These are phyloP conservation scores for Hydractinia symbiolongicarpus DNA, from an alignment of 30 jellyfish, hydroid and myxozoan species.

Conservation along the genomic window DNA sequence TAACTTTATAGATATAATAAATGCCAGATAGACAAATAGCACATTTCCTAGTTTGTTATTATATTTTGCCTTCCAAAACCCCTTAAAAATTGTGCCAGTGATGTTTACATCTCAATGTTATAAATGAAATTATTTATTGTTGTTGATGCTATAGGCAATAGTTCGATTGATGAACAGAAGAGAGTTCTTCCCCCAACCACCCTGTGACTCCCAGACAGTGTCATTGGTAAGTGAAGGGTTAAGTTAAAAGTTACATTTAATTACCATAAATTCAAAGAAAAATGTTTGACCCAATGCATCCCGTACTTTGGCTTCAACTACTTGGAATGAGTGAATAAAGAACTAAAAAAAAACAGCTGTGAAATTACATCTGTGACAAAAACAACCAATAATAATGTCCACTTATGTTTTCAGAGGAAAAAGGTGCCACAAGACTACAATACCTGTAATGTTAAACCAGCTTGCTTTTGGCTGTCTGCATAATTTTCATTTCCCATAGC, in stretches of 20 bases:
- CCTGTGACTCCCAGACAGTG: no score
- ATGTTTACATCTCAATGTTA: no score
- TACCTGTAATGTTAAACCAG: conserved; percentile 65
- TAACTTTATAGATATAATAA: no score
- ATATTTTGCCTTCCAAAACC: no score
- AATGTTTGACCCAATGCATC: conserved; percentile 62
- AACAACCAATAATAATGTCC: neutral
- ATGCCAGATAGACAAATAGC: no score
- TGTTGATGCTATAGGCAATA: no score
- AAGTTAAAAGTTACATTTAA: neutral
- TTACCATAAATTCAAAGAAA: conserved; percentile 51
- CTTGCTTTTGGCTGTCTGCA: conserved; percentile 84
- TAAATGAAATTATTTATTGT: no score
- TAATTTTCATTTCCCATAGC: conserved; percentile 74
- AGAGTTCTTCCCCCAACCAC: no score
- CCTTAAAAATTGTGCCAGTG: no score
- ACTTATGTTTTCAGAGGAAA: neutral
- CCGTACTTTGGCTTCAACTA: conserved; percentile 55
- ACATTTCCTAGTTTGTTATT: no score
- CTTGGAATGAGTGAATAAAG: conserved; percentile 44
- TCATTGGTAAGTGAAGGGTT: neutral
- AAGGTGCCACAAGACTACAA: neutral
- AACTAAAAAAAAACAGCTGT: conserved; percentile 29
- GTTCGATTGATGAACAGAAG: no score
- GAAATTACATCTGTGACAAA: neutral